Evolutionary conservation across 1,140 invertebrate species (phyloP), one percentile per base, ranked within the genome.

Genomic region (Papilio glaucus): DNA sequence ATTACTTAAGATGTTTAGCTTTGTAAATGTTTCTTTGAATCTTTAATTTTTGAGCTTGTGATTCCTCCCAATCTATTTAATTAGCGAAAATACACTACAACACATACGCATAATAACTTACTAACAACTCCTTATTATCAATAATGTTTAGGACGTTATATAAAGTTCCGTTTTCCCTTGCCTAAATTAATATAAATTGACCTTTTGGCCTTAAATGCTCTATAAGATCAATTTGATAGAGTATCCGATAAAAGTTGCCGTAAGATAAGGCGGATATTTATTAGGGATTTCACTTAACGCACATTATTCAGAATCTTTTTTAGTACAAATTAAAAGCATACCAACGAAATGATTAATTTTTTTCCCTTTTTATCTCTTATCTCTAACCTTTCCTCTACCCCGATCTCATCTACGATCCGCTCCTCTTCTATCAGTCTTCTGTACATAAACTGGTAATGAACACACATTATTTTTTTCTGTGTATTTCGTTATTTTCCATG

Each of bases 211-310:
- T 57, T 57, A 57, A 57, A 57, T 26, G 21, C 49, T 24, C 24
- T 26, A 26, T 57, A 12, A 21, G 49, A 26, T 57, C 49, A 78
- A 83, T 83, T 74, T 72, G 79, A 83, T 81, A 81, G 73, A 80
- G 73, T 60, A 39, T 26, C 68, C 63, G 82, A 83, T 83, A 83
- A 74, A 18, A 37, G 72, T 57, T 45, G 12, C 72, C 62, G 69
- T 33, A 57, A 57, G 49, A 57, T 57, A 57, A 57, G 21, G 49
- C 49, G 49, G 24, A 57, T 24, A 57, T 57, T 57, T 57, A 57
- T 57, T 24, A 57, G 10, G 9, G 4, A 26, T 24, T 33, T 33
- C 29, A 57, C 4, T 26, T 4, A 24, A 53, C 49, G 9, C 21
- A 24, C 12, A 57, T 57, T 53, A 45, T 21, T 26, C 24, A 24